A percentile compares a stretch with the other conserved stretches of the same genome.
Evolutionary conservation across 2,888 invertebrate genomes (phyloP).

Genomic region (Sabellastarte sp.): DNA sequence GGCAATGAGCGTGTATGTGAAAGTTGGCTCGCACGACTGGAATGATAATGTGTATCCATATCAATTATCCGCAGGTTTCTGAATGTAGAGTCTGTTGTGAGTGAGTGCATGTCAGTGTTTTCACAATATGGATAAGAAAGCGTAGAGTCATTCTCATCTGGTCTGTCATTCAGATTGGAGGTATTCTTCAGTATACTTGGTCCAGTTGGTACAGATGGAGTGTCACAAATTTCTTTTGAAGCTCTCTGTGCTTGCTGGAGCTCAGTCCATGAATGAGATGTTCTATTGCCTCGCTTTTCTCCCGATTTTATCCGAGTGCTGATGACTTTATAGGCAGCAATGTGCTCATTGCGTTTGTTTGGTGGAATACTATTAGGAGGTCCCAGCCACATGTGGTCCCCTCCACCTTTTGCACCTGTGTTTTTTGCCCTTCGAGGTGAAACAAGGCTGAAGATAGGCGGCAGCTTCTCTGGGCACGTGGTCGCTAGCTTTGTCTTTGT

Average conservation of each 20-base stretch:
- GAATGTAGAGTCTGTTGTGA: background rate
- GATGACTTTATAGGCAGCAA: background rate
- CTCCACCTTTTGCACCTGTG: background rate
- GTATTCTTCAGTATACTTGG: too few relatives aligned
- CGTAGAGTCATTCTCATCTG: background rate
- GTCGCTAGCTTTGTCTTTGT: too few relatives aligned
- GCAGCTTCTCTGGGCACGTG: background rate
- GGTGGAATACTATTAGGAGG: background rate
- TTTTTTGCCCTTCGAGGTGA: background rate
- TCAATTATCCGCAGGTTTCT: background rate
- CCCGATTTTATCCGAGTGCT: background rate
- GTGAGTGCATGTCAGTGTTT: background rate
- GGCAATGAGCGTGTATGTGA: too few relatives aligned
- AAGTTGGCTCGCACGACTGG: too few relatives aligned
- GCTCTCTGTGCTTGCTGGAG: too few relatives aligned
- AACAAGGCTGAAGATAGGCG: background rate
- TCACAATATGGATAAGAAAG: background rate
- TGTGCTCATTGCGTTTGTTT: background rate
- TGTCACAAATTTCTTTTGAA: too few relatives aligned
- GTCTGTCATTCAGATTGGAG: background rate
- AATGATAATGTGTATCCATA: background rate
- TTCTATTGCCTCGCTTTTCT: background rate
- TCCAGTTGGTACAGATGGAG: background rate
- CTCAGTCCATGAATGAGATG: background rate
- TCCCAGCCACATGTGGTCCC: background rate